A percentile compares a stretch with the other conserved stretches of the same genome.
Evolutionary conservation across 2,888 invertebrate species (phyloP).

Genomic region (Lasioglossum leucozonium): DNA sequence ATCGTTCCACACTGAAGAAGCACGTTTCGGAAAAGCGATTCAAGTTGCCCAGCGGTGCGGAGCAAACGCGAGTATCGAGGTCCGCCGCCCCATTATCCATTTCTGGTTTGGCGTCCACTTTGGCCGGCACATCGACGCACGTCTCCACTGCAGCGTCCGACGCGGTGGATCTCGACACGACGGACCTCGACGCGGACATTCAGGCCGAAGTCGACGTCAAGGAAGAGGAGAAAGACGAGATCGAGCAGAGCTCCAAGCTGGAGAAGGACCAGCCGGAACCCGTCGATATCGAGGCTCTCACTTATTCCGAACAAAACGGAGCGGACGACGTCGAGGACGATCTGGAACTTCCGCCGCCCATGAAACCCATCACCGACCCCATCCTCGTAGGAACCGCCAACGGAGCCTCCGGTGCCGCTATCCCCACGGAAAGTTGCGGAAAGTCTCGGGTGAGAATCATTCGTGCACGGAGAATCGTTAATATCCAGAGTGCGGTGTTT

Average conservation of each 20-base stretch:
- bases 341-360: slow-evolving; percentile 97
- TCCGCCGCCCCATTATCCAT: slow-evolving; percentile 19
- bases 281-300: slow-evolving; percentile 77
- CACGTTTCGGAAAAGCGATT: slow-evolving; percentile 93
- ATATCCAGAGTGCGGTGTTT: not conserved
- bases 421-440: slow-evolving; percentile 83
- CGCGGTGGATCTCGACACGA: slow-evolving; percentile 59
- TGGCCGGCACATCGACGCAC: slow-evolving; percentile 39
- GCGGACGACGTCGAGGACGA: slow-evolving; percentile 92
- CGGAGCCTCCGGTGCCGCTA: slow-evolving; percentile 79
- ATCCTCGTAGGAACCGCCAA: slow-evolving; percentile 84
- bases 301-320: slow-evolving; percentile 85
- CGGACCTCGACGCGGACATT: slow-evolving; percentile 82
- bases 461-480: not conserved
- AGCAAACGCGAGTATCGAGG: slow-evolving; percentile 71
- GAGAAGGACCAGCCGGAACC: slow-evolving; percentile 83
- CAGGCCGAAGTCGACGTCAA: slow-evolving; percentile 70
- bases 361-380: slow-evolving; percentile 96
- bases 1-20: slow-evolving; percentile 88
- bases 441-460: slow-evolving; percentile 56
- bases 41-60: slow-evolving; percentile 87
- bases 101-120: slow-evolving; percentile 49
- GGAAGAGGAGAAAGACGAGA: slow-evolving; percentile 78
- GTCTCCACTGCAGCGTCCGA: slow-evolving; percentile 41
- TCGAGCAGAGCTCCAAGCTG: slow-evolving; percentile 43